Conservation (phyloP, 2,888 invertebrate genomes). For the Xestobium rufovillosum region DNA sequence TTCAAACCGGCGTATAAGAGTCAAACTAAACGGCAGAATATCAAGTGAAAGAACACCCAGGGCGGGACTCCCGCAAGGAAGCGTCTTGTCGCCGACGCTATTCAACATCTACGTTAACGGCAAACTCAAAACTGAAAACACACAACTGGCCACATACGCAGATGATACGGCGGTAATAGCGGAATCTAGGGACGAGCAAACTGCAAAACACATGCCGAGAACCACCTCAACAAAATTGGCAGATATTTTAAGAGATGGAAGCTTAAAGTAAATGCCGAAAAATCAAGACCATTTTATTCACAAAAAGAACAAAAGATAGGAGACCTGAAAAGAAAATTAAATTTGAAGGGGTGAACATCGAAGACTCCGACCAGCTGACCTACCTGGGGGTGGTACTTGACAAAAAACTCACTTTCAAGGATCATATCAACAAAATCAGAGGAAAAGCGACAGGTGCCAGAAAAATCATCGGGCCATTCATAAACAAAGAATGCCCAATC, state of each 20-base stretch:
- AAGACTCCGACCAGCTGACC: neutral
- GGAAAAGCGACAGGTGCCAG: constrained; percentile 2
- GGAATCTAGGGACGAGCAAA: neutral
- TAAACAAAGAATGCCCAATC: neutral
- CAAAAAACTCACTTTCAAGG: constrained; percentile 4
- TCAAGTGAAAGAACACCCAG: constrained; percentile 1
- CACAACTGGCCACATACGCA: constrained; percentile 7
- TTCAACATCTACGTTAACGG: constrained; percentile 9
- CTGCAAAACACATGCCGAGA: neutral
- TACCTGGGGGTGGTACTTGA: constrained; percentile 7
- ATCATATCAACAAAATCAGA: constrained; percentile 2
- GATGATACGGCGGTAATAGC: constrained; percentile 8
- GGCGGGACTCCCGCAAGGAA: constrained; percentile 7
- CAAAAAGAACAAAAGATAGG: neutral
- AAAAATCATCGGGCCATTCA: neutral
- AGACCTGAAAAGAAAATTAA: constrained; percentile 5
- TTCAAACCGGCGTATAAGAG: too few relatives aligned
- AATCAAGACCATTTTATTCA: neutral
- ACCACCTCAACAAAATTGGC: neutral
- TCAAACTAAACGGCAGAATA: neutral
- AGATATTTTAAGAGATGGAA: neutral
- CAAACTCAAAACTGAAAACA: constrained; percentile 3
- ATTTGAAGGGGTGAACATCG: neutral
- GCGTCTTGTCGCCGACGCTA: constrained; percentile 5
- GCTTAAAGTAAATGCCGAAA: neutral